Conservation (phyloP, 2,113 vertebrate genomes). For the Rhagologus leucostigma region DNA sequence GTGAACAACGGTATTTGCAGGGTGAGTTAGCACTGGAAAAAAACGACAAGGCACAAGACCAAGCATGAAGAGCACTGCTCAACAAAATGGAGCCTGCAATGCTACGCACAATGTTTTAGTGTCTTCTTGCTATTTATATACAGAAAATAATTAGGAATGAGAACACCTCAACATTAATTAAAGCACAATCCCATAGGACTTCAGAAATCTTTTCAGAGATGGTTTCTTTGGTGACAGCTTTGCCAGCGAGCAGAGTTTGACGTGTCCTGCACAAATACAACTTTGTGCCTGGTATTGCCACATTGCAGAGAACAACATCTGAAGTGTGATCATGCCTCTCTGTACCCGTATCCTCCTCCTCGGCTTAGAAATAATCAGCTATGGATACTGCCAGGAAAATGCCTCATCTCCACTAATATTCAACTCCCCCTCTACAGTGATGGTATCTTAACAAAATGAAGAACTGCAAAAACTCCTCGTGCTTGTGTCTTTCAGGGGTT, state of each 20-base stretch:
- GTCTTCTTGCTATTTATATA: background rate
- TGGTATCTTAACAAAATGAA: background rate
- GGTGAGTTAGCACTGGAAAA: background rate
- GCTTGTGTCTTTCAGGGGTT: background rate
- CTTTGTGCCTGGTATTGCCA: background rate
- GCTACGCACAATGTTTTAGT: background rate
- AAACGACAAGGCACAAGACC: conserved; percentile 1
- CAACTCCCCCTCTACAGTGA: background rate
- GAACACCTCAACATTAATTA: conserved; percentile 1
- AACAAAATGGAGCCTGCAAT: conserved; percentile 59
- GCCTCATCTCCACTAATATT: background rate
- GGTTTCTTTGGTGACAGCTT: background rate
- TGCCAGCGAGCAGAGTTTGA: background rate
- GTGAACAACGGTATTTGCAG: background rate
- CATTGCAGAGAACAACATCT: background rate
- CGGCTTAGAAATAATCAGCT: background rate
- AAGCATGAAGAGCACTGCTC: background rate
- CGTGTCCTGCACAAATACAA: background rate
- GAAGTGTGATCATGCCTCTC: background rate
- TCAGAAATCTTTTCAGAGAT: background rate
- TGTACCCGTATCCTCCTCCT: background rate
- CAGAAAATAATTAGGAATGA: conserved; percentile 8
- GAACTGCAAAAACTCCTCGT: background rate
- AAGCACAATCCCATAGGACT: background rate
- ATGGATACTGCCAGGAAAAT: background rate